These are phyloP conservation scores for Tympanoctomys barrerae DNA, from an alignment of 2,797 vertebrate genomes.

Conservation along the genomic window DNA sequence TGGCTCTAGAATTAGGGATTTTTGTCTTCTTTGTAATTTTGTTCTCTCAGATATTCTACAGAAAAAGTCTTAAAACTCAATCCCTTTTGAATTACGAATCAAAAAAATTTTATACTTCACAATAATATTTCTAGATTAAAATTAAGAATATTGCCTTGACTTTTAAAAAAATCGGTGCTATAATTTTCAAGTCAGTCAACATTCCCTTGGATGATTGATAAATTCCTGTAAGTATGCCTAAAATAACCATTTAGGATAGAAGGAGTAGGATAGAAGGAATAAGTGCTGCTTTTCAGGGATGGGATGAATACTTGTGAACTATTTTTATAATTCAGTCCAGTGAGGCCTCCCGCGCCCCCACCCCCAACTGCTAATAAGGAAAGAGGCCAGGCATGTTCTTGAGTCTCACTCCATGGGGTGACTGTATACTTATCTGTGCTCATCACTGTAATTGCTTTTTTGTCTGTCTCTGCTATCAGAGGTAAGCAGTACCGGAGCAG, in stretches of 20 bases:
- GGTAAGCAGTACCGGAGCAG: neutral
- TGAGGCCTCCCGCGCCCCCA: neutral
- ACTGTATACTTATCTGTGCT: neutral
- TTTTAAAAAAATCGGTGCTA: neutral
- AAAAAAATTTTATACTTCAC: conserved; percentile 15
- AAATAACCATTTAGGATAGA: neutral
- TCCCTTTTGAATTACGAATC: conserved; percentile 49
- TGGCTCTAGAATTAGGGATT: neutral
- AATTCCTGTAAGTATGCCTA: neutral
- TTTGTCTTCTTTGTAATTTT: conserved; percentile 53
- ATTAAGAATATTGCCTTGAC: neutral
- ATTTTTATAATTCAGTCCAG: neutral
- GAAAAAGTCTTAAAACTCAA: conserved; percentile 2
- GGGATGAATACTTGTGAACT: neutral
- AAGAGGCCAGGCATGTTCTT: neutral
- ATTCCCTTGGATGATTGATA: neutral
- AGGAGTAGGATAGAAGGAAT: neutral
- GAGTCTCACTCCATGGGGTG: neutral
- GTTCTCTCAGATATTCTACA: neutral
- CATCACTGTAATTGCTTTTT: neutral
- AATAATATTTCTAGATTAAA: conserved; percentile 28
- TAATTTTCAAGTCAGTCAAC: conserved; percentile 15
- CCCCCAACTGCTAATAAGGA: neutral
- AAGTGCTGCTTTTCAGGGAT: neutral
- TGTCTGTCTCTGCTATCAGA: neutral